Percentiles rank a stretch among this genome's conserved stretches.
Conservation (phyloP, 1,140 invertebrate species). For the Drosophila funebris region DNA sequence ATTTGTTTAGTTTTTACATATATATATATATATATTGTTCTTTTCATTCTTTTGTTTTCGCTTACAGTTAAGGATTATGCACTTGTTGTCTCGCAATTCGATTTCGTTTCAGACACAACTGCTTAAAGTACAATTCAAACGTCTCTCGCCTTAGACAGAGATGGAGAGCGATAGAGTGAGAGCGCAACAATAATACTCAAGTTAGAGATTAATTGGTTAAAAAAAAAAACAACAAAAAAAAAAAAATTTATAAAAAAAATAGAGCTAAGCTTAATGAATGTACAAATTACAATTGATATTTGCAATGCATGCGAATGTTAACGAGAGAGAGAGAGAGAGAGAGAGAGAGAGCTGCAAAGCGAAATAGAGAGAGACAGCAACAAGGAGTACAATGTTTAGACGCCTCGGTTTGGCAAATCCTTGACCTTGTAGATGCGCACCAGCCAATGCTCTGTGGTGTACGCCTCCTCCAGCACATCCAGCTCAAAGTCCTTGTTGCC, state of each 20-base stretch:
- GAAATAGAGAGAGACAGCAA: not conserved
- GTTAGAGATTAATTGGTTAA: slow-evolving; percentile 6
- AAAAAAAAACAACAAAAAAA: slow-evolving; percentile 8
- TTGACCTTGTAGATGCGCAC: slow-evolving; percentile 98
- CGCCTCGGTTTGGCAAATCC: slow-evolving; percentile 92
- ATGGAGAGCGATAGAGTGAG: slow-evolving; percentile 1
- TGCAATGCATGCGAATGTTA: slow-evolving; percentile 5
- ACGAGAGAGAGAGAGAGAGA: slow-evolving; percentile 6
- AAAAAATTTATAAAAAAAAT: slow-evolving; percentile 8
- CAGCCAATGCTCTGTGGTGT: slow-evolving; percentile 98
- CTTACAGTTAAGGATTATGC: slow-evolving; percentile 37
- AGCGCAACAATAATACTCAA: slow-evolving; percentile 34
- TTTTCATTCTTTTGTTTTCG: slow-evolving; percentile 6
- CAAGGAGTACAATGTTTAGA: slow-evolving; percentile 77
- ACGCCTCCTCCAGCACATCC: slow-evolving; percentile 96
- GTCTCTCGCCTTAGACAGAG: slow-evolving; percentile 9
- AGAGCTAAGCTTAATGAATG: slow-evolving; percentile 39
- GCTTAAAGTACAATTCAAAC: not conserved
- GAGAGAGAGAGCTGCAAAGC: not conserved
- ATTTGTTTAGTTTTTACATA: slow-evolving; percentile 17
- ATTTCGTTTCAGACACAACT: slow-evolving; percentile 6
- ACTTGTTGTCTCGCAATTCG: slow-evolving; percentile 21
- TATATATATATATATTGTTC: not conserved
- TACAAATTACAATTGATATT: slow-evolving; percentile 28
- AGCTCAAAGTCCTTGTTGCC: slow-evolving; percentile 98